phyloP scores from a whole-genome alignment of 2,113 vertebrate species.

The Junco hyemalis region DNA sequence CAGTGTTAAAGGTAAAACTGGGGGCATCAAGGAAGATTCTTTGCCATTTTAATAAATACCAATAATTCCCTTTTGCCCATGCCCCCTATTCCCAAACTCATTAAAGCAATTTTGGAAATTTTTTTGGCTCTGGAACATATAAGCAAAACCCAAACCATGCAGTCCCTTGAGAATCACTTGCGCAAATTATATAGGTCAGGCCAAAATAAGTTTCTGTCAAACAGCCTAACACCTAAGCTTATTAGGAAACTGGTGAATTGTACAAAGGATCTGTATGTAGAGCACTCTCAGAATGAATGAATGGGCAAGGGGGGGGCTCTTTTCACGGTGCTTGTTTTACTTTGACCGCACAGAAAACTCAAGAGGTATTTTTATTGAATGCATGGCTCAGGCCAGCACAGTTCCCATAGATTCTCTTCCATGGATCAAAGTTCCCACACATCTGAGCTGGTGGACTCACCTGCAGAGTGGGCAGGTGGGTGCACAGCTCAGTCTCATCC shows the following conservation, averaged over 20 bases:
- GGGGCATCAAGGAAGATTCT: constrained; percentile 62
- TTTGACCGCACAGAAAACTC: not conserved
- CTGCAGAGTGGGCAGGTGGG: not conserved
- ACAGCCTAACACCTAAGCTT: constrained; percentile 75
- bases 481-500: not conserved
- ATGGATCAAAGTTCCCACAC: not conserved
- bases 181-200: constrained; percentile 63
- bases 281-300: not conserved
- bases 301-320: not conserved
- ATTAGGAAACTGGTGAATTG: constrained; percentile 65
- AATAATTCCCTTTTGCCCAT: constrained; percentile 65
- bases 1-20: constrained; percentile 47
- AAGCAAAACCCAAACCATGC: constrained; percentile 59
- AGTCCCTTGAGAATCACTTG: constrained; percentile 61
- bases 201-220: constrained; percentile 74
- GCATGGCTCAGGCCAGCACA: not conserved
- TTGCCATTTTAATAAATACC: constrained; percentile 76
- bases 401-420: not conserved
- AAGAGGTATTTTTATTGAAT: not conserved
- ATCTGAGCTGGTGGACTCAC: not conserved
- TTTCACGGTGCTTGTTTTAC: not conserved
- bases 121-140: constrained; percentile 55
- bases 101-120: constrained; percentile 70
- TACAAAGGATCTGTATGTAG: constrained; percentile 10
- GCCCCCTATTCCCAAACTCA: constrained; percentile 66